These are phyloP conservation scores for Phortica variegata DNA, from an alignment of 1,140 invertebrate genomes.

Conservation along the genomic window DNA sequence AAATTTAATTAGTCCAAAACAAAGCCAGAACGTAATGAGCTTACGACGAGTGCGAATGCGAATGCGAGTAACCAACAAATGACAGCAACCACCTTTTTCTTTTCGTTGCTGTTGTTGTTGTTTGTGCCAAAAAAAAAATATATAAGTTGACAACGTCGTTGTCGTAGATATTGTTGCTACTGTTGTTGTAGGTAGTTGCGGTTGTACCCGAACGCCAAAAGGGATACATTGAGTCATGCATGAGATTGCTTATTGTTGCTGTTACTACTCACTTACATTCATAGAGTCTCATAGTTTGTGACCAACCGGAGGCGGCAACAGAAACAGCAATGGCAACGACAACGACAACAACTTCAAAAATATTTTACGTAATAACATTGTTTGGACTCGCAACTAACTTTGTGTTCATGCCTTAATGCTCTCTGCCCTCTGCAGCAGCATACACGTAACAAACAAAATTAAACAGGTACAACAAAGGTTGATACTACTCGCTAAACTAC, in stretches of 20 bases:
- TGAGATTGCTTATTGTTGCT: conserved; percentile 12
- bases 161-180: no score
- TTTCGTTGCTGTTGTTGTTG: no score
- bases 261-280: conserved; percentile 7
- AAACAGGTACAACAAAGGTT: conserved; percentile 24
- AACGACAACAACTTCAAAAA: conserved; percentile 40
- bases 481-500: no score
- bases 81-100: no score
- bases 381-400: conserved; percentile 51
- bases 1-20: conserved; percentile 55
- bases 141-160: no score
- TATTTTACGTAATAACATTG: conserved; percentile 55
- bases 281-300: conserved; percentile 1
- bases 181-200: no score
- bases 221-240: no score
- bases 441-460: conserved; percentile 1
- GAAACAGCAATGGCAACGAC: conserved; percentile 2
- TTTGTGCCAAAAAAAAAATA: no score
- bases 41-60: no score
- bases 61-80: no score
- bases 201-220: no score
- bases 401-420: conserved; percentile 4
- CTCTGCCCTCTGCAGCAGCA: not conserved
- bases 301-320: conserved; percentile 7
- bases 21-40: conserved; percentile 53